Evolutionary conservation across 2,113 vertebrate species (phyloP), one percentile per base, ranked within the genome.

Genomic region (Oryzias melastigma): DNA sequence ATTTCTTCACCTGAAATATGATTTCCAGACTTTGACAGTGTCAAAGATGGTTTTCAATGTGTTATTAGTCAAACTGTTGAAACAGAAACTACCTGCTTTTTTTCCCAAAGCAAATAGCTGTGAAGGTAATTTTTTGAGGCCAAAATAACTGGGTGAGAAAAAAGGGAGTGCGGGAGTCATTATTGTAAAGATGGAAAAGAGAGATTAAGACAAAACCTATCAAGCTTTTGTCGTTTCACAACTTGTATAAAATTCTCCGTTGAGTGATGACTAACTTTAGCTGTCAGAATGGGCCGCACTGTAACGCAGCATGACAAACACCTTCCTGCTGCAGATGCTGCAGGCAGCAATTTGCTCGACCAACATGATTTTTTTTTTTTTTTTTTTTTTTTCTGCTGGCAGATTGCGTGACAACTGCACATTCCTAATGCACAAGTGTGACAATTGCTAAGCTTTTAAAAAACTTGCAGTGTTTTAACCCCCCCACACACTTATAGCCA

Each of bases 1-100:
- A 81, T 85, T 78, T 69, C 71, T 63, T 78, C 65, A 63, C 77
- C 69, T 77, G 62, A 83, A 84, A 87, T 62, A 77, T 85, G 27
- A 76, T 85, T 83, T 77, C 44, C 66, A 46, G 66, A 73, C 69
- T 75, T 74, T 84, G 81, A 88, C 80, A 75, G 75, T 52, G 54
- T 55, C 49, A 8, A 48, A 68, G 64, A 19, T 68, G 43, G 71
- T 84, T 84, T 83, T 65, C 78, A 79, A 70, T 62, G 64, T 40
- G 52, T 82, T 81, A 75, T 81, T 81, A 82, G n/a, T 48, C 7
- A n/a, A 50, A 73, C 41, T 70, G 75, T 73, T 52, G 7, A 68
- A 68, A 78, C 52, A 72, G 54, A 80, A 70, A 60, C 14, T 10
- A 42, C 27, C 52, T 45, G 67, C 68, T 82, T 82, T 67, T 67